These are phyloP conservation scores for Enteromius paludinosus DNA, from an alignment of 2,797 vertebrate species.

Conservation along the genomic window DNA sequence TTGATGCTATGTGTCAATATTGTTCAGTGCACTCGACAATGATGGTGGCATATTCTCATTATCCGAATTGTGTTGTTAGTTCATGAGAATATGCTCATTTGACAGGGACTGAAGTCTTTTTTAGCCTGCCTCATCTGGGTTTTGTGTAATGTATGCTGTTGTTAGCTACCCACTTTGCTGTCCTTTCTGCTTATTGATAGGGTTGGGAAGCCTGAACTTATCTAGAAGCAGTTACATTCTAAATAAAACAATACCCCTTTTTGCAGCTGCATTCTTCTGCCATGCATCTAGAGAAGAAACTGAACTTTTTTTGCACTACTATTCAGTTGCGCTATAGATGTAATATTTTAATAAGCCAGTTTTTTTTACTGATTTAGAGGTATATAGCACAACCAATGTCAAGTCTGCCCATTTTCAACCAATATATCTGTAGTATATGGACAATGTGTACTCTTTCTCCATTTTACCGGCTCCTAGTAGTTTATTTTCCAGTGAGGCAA, in stretches of 20 bases:
- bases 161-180: not conserved
- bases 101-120: not conserved
- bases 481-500: not conserved
- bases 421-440: not conserved
- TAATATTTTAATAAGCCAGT: not conserved
- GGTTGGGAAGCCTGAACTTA: not conserved
- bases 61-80: slow-evolving; percentile 22
- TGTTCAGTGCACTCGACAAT: slow-evolving; percentile 31
- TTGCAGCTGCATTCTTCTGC: not conserved
- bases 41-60: slow-evolving; percentile 11
- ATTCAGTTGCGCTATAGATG: not conserved
- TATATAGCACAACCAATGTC: not conserved
- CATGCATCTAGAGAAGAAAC: not conserved
- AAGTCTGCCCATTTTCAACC: too few species aligned
- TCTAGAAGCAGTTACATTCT: not conserved
- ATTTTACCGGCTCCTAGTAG: not conserved
- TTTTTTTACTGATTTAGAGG: not conserved
- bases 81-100: slow-evolving; percentile 28
- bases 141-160: slow-evolving; percentile 5
- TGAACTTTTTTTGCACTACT: not conserved
- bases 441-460: not conserved
- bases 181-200: slow-evolving; percentile 6
- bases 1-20: slow-evolving; percentile 39
- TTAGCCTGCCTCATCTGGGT: not conserved
- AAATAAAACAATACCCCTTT: not conserved